phyloP scores from a whole-genome alignment of 2,797 vertebrate species.

The Eremophila alpestris region DNA sequence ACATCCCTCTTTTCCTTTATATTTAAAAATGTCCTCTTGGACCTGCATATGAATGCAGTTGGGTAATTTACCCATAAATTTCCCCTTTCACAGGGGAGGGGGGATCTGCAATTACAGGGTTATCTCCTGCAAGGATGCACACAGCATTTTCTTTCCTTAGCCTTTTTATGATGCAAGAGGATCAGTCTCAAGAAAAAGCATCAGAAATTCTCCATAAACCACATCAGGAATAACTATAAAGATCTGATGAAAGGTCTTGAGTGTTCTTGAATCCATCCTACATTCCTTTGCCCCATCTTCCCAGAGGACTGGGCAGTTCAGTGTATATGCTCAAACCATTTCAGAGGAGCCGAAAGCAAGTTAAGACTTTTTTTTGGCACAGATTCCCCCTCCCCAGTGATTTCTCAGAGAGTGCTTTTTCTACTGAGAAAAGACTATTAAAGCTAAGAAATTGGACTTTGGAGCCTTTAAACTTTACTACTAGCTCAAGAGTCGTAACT shows the following conservation, averaged over 20 bases:
- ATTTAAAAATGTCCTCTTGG: not conserved
- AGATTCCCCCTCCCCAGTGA: not conserved
- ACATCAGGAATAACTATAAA: constrained; percentile 9
- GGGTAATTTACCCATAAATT: not conserved
- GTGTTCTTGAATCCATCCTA: not conserved
- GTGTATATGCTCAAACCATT: not conserved
- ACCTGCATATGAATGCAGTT: not conserved
- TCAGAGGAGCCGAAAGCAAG: not conserved
- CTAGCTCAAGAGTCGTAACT: not conserved
- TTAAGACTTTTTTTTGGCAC: not conserved
- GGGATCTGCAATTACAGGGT: not conserved
- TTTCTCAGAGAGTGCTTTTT: not conserved
- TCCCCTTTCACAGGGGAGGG: not conserved
- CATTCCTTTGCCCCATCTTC: not conserved
- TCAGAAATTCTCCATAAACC: not conserved
- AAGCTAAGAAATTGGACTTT: not conserved
- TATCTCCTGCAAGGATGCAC: not conserved
- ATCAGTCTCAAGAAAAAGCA: not conserved
- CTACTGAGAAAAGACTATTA: not conserved
- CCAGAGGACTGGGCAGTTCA: not conserved
- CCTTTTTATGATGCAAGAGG: not conserved
- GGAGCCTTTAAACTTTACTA: not conserved
- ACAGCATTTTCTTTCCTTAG: not conserved
- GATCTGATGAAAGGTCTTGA: not conserved
- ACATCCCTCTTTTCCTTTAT: not conserved